Conservation (phyloP, 2,113 vertebrate species). For the Leptosomus discolor region DNA sequence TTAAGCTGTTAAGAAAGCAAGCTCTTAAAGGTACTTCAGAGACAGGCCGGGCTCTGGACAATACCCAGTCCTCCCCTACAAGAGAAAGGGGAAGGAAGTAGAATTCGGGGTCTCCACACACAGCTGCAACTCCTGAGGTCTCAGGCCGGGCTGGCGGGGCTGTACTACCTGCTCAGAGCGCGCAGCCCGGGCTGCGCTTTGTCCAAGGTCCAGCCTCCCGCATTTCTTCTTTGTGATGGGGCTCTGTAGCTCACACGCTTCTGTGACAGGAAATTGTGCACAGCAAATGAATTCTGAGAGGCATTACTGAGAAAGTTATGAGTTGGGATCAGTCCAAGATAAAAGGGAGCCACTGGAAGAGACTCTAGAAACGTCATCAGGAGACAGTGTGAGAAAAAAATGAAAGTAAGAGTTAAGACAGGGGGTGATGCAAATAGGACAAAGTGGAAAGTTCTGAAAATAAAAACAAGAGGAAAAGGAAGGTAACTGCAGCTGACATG, state of each 20-base stretch:
- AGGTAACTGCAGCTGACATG: neutral
- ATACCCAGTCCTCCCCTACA: neutral
- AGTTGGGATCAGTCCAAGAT: neutral
- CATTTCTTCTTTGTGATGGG: neutral
- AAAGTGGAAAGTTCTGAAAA: neutral
- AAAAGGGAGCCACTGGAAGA: neutral
- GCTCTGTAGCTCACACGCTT: accelerated
- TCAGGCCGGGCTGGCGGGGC: neutral
- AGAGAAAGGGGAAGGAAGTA: neutral
- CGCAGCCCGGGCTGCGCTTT: neutral
- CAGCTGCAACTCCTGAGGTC: neutral
- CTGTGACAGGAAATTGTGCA: neutral
- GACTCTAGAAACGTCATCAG: neutral
- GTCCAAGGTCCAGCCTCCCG: no score
- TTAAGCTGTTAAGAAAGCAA: neutral
- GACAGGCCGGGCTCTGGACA: neutral
- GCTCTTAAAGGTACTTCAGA: neutral
- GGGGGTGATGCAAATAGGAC: neutral
- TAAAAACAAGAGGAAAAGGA: neutral
- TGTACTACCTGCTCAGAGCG: neutral
- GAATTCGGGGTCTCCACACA: neutral
- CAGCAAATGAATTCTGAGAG: neutral
- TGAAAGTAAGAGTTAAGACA: neutral
- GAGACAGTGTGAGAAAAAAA: neutral
- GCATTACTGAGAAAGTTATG: neutral